phyloP scores from a whole-genome alignment of 2,113 vertebrate species.

The Cranoglanis bouderius region DNA sequence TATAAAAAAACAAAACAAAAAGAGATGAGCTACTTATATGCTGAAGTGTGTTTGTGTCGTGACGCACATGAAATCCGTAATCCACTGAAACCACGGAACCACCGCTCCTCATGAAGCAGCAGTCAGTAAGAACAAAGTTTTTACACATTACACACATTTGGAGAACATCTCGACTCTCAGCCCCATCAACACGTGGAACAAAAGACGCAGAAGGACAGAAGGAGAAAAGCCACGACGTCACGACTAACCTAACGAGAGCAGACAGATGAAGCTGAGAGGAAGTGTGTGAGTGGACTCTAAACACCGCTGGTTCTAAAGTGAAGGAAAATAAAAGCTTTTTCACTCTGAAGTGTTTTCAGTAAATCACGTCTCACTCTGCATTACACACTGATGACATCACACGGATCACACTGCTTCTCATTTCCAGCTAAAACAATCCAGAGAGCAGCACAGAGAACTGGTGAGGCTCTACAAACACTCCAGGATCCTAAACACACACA shows the following conservation, averaged over 20 bases:
- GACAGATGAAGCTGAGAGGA: background rate
- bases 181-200: background rate
- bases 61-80: background rate
- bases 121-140: background rate
- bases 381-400: conserved; percentile 28
- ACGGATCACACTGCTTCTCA: background rate
- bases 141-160: background rate
- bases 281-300: background rate
- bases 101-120: background rate
- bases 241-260: background rate
- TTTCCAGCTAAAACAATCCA: conserved; percentile 15
- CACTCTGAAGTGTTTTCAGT: background rate
- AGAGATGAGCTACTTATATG: too few species aligned
- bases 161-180: background rate
- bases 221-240: background rate
- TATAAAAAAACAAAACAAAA: too few species aligned
- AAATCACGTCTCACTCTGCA: background rate
- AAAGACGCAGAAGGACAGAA: background rate
- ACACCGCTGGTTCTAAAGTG: background rate
- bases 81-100: background rate
- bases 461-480: background rate
- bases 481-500: background rate
- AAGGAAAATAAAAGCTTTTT: background rate
- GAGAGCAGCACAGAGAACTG: background rate
- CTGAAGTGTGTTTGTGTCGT: too few species aligned